A percentile compares a stretch with the other conserved stretches of the same genome.
Evolutionary conservation across 2,797 vertebrate species (phyloP).

Genomic region (Leucoraja ocellata): DNA sequence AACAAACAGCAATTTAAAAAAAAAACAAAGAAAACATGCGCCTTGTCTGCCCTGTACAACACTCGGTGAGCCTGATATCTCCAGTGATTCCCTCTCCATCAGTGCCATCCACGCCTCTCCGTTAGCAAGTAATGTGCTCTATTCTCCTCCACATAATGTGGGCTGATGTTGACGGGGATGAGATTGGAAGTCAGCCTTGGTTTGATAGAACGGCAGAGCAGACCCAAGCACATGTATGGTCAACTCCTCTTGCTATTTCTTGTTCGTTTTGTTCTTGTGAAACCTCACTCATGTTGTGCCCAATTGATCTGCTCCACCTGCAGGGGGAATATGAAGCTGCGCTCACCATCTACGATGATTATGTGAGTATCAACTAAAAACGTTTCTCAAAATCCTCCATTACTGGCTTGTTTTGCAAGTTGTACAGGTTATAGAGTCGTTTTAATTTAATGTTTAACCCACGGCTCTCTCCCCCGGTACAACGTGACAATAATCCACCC

Average conservation of each 20-base stretch:
- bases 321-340: conserved; percentile 84
- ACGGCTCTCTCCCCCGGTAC: background rate
- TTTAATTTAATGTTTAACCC: background rate
- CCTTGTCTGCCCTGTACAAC: background rate
- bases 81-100: background rate
- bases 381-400: background rate
- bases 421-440: background rate
- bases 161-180: background rate
- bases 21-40: too few species aligned
- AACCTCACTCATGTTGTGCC: background rate
- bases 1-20: too few species aligned
- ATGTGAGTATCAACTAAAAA: conserved; percentile 62
- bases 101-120: too few species aligned
- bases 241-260: background rate
- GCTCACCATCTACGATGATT: conserved; percentile 72
- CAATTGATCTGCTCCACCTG: conserved; percentile 41
- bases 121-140: too few species aligned
- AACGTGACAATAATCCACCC: too few species aligned
- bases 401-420: background rate
- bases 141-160: background rate
- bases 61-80: background rate
- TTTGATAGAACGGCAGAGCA: too few species aligned
- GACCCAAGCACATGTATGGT: too few species aligned
- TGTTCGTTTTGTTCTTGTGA: background rate
- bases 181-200: background rate